phyloP scores from a whole-genome alignment of 2,113 vertebrate genomes.

The Herpailurus yagouaroundi region DNA sequence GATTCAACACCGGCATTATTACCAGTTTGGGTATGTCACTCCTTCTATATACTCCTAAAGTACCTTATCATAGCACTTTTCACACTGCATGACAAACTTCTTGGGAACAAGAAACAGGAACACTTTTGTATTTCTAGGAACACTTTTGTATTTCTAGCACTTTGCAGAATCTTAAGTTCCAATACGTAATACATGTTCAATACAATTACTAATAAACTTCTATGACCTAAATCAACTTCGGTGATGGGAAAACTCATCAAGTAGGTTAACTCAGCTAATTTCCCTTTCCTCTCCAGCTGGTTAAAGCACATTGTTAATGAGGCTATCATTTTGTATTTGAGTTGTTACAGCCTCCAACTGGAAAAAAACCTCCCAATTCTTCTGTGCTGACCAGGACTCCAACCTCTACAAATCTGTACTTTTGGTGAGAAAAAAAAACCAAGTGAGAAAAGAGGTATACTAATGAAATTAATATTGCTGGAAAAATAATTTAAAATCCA shows the following conservation, averaged over 20 bases:
- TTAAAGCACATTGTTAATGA: background rate
- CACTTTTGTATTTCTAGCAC: background rate
- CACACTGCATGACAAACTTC: background rate
- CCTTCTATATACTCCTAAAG: background rate
- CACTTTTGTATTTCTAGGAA: background rate
- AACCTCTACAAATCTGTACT: background rate
- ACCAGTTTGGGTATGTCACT: background rate
- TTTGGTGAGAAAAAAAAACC: background rate
- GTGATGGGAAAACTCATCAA: background rate
- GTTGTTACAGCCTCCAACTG: background rate
- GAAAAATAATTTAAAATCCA: background rate
- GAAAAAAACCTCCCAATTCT: background rate
- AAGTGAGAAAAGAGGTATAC: background rate
- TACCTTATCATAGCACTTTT: background rate
- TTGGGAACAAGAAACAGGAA: slow-evolving; percentile 17
- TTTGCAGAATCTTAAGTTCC: background rate
- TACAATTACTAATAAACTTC: background rate
- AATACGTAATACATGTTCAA: background rate
- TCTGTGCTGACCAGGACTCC: background rate
- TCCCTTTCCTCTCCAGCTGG: background rate
- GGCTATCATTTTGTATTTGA: background rate
- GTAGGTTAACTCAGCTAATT: background rate
- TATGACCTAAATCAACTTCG: background rate
- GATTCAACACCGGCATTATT: background rate
- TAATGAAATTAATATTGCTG: background rate